A percentile compares a stretch with the other conserved stretches of the same genome.
Conservation (phyloP, 2,797 vertebrate species). For the Pitangus sulphuratus region DNA sequence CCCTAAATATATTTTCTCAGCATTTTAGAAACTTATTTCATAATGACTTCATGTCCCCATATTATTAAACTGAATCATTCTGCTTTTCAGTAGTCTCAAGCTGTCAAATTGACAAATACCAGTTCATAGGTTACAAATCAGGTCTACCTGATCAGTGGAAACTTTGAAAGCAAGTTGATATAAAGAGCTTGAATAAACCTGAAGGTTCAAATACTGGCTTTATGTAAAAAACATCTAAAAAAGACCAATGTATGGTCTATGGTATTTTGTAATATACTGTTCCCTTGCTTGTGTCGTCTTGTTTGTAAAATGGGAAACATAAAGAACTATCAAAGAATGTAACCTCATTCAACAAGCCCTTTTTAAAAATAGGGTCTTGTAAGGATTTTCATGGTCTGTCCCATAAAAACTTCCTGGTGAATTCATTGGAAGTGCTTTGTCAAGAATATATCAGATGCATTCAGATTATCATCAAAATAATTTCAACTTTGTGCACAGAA, state of each 20-base stretch:
- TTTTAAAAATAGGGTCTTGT: background rate
- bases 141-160: background rate
- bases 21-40: background rate
- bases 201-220: background rate
- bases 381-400: background rate
- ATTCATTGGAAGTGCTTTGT: background rate
- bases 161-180: background rate
- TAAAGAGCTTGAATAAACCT: background rate
- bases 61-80: background rate
- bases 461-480: background rate
- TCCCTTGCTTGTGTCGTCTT: background rate
- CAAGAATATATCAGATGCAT: background rate
- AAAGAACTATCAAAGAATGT: background rate
- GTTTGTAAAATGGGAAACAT: background rate
- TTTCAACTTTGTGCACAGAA: background rate
- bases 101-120: background rate
- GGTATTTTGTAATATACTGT: background rate
- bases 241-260: background rate
- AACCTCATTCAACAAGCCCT: background rate
- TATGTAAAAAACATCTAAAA: background rate
- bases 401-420: background rate
- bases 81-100: background rate
- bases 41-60: background rate
- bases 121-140: background rate
- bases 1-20: background rate